These are phyloP conservation scores for Papilio protenor DNA, from an alignment of 2,888 invertebrate genomes.

Conservation along the genomic window DNA sequence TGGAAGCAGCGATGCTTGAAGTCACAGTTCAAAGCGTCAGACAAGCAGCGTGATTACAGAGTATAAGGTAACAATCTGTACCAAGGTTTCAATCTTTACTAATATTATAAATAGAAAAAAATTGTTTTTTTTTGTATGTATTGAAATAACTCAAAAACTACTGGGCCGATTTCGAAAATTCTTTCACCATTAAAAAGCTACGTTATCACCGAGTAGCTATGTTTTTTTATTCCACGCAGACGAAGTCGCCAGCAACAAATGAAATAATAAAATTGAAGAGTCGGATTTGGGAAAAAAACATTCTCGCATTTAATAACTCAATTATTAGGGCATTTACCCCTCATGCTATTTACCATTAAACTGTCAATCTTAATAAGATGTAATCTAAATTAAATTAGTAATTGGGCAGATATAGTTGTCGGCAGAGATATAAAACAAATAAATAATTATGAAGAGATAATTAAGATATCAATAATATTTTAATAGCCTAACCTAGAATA, in stretches of 20 bases:
- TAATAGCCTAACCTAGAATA: background rate
- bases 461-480: background rate
- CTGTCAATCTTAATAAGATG: background rate
- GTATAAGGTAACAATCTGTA: slow-evolving; percentile 10
- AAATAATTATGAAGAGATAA: background rate
- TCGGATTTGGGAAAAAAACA: background rate
- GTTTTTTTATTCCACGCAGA: too few relatives aligned
- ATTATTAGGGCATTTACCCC: background rate
- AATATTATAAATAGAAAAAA: too few relatives aligned
- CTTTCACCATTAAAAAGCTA: too few relatives aligned
- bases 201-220: too few relatives aligned
- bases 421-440: background rate
- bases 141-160: too few relatives aligned
- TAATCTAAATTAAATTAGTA: background rate
- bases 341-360: background rate
- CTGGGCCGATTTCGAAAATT: too few relatives aligned
- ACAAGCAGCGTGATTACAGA: slow-evolving; percentile 4
- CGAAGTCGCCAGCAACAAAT: background rate
- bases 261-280: background rate
- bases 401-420: background rate
- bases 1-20: slow-evolving; percentile 33
- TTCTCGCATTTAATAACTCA: background rate
- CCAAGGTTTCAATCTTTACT: background rate
- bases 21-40: slow-evolving; percentile 32
- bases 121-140: too few relatives aligned